Conservation (phyloP, 2,113 vertebrate genomes). For the Poecile atricapillus region DNA sequence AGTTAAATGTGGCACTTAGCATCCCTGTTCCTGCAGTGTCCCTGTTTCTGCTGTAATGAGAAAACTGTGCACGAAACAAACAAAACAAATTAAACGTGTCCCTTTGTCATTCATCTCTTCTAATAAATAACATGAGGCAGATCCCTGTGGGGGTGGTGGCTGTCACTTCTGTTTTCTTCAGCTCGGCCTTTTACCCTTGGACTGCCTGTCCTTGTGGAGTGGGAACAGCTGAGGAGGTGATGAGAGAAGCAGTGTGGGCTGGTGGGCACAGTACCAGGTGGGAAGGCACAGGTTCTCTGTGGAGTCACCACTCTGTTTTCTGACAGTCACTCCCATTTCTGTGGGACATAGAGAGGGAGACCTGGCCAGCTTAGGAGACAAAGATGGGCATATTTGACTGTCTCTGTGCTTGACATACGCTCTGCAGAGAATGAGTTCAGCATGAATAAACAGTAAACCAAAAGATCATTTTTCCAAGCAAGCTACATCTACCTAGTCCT, state of each 20-base stretch:
- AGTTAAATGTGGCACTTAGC: neutral
- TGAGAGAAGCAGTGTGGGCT: conserved; percentile 27
- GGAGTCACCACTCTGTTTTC: neutral
- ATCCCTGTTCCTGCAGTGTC: neutral
- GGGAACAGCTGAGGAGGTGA: conserved; percentile 42
- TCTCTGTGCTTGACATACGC: neutral
- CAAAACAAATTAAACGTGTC: neutral
- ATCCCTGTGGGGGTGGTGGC: neutral
- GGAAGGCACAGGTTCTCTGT: accelerated
- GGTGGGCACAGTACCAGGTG: neutral
- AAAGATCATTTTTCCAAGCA: neutral
- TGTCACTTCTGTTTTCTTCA: neutral
- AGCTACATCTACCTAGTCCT: neutral
- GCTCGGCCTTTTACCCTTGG: neutral
- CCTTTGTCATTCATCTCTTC: neutral
- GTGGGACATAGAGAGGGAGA: neutral
- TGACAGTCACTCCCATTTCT: neutral
- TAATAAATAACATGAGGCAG: neutral
- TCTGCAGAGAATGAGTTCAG: neutral
- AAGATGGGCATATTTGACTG: neutral
- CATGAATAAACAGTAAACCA: neutral
- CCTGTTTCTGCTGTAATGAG: neutral
- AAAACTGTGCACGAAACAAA: neutral
- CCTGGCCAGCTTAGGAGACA: neutral
- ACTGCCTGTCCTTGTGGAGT: neutral